These are phyloP conservation scores for Lasiurus cinereus DNA, from an alignment of 2,113 vertebrate genomes.

Conservation along the genomic window DNA sequence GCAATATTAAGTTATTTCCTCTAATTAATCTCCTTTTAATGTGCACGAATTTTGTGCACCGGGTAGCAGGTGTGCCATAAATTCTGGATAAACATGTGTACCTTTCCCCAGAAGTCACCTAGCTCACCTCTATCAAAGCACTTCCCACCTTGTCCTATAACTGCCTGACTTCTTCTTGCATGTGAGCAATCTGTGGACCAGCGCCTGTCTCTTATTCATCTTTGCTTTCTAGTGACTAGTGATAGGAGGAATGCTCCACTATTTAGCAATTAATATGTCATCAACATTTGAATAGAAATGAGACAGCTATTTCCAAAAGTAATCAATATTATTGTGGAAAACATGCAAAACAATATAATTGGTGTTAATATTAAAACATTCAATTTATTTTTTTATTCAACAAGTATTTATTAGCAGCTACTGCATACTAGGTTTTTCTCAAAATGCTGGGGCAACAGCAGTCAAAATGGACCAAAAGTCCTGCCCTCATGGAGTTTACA, in stretches of 20 bases:
- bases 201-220: not conserved
- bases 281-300: not conserved
- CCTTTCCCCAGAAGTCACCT: not conserved
- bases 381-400: not conserved
- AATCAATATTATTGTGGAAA: not conserved
- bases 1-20: too few relatives aligned
- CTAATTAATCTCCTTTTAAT: too few relatives aligned
- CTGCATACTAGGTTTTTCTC: not conserved
- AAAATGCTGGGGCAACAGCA: not conserved
- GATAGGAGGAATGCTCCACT: not conserved
- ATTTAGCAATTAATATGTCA: not conserved
- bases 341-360: not conserved
- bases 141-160: not conserved
- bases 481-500: not conserved
- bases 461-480: not conserved
- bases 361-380: not conserved
- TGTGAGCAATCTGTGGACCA: not conserved
- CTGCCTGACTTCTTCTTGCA: not conserved
- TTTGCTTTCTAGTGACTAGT: not conserved
- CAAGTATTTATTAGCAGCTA: constrained; percentile 36
- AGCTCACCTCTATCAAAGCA: not conserved
- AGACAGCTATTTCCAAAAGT: constrained; percentile 8
- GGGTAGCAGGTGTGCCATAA: not conserved
- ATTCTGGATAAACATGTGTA: not conserved
- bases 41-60: too few relatives aligned